These are phyloP conservation scores for Drosophila subsilvestris DNA, from an alignment of 2,888 invertebrate genomes.

Conservation along the genomic window DNA sequence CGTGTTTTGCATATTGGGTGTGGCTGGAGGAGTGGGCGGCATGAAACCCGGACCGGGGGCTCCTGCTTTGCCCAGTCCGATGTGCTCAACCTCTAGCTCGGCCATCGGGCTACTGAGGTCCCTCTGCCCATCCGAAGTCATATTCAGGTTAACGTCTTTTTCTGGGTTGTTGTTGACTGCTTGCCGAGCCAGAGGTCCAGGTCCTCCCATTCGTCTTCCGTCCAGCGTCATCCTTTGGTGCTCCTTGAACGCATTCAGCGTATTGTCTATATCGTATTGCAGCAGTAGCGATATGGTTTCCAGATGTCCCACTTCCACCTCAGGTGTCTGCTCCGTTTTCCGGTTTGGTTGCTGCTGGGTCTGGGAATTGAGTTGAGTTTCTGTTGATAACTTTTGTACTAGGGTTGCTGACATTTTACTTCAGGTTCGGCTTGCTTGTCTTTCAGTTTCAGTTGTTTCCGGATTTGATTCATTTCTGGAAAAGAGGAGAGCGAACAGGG, in stretches of 20 bases:
- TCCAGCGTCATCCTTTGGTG: slow-evolving; percentile 61
- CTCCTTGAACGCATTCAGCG: slow-evolving; percentile 83
- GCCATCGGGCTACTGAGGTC: background rate
- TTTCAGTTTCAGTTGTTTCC: slow-evolving; percentile 29
- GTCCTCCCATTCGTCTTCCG: slow-evolving; percentile 7
- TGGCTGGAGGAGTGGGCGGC: slow-evolving; percentile 82
- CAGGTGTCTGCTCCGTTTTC: background rate
- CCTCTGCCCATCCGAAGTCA: background rate
- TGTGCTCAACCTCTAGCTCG: slow-evolving; percentile 60
- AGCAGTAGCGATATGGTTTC: slow-evolving; percentile 82
- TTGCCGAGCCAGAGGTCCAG: background rate
- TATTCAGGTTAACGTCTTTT: slow-evolving; percentile 37
- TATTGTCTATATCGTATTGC: slow-evolving; percentile 84
- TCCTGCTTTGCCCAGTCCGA: slow-evolving; percentile 45
- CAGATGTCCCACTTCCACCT: slow-evolving; percentile 45
- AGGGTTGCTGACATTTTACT: slow-evolving; percentile 71
- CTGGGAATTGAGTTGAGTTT: slow-evolving; percentile 34
- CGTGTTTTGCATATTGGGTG: slow-evolving; percentile 82
- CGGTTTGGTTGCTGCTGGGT: slow-evolving; percentile 5
- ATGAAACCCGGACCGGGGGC: slow-evolving; percentile 36
- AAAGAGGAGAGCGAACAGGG: background rate
- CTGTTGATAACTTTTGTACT: slow-evolving; percentile 68
- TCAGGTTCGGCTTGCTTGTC: slow-evolving; percentile 26
- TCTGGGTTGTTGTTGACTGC: slow-evolving; percentile 17
- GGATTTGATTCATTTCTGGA: background rate